Evolutionary conservation across 2,113 vertebrate genomes (phyloP), one percentile per base, ranked within the genome.

Genomic region (Microtus oregoni): DNA sequence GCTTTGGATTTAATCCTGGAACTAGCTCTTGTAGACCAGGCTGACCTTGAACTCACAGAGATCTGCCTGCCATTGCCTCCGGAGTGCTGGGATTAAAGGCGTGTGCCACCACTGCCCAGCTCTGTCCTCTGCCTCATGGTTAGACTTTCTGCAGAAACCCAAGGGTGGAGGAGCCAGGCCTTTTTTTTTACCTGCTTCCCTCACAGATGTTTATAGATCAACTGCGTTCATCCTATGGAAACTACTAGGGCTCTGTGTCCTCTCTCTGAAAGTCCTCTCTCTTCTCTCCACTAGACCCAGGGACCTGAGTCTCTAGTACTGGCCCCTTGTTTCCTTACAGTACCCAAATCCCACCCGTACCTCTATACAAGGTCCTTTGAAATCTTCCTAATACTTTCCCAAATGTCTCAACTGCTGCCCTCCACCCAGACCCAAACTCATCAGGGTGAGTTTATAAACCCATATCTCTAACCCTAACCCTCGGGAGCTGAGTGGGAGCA

Each of bases 311-410:
- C 52, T 26, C 61, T 11, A 1, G 12, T 3, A 47, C 72, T 41
- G 85, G 7, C 7, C 47, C 7, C 32, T 22, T 35, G 8, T 61
- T 7, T 26, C 7, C 22, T 44, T 38, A 52, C 24, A n/a, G 61
- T 44, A 26, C 32, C 13, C 30, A 28, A 24, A 41, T 9, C 15
- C 32, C 38, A 28, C 26, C 11, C 2, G 0, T 0, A 0, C 30
- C 86, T 50, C 52, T n/a, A 2, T 50, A n/a, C 1, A 3, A 15
- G 22, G 67, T 7, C 63, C 9, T 5, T 47, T 15, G 3, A 8
- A 11, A 0, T 7, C 50, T 55, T 65, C 5, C 12, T 0, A 3
- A 3, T 0, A 38, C 19, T 14, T 15, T 65, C 65, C 13, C 1
- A 0, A 5, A 0, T 3, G 12, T 63, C 41, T 2, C 38, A 6